Evolutionary conservation across 2,797 vertebrate species (phyloP).

Genomic region (Hephaestus fuliginosus): DNA sequence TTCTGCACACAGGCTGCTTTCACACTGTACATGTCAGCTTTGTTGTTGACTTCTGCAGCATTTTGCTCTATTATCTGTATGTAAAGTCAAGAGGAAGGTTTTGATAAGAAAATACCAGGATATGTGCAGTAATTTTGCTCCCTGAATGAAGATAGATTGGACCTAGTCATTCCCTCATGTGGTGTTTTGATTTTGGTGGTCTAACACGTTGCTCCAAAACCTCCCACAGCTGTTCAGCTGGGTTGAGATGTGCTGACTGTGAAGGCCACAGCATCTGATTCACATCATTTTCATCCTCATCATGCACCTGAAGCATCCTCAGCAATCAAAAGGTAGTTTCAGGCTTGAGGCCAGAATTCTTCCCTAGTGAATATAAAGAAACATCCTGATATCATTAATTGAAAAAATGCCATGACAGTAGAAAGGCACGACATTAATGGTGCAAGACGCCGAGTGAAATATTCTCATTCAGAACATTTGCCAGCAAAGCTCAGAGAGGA

Average conservation of each 20-base stretch:
- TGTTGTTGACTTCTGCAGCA: conserved; percentile 16
- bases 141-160: not conserved
- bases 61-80: not conserved
- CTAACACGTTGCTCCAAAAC: no score
- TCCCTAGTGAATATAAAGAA: not conserved
- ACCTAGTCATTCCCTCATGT: no score
- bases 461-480: conserved; percentile 15
- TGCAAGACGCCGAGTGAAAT: conserved; percentile 14
- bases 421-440: conserved; percentile 17
- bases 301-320: not conserved
- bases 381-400: not conserved
- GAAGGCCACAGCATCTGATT: no score
- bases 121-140: not conserved
- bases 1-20: conserved; percentile 37
- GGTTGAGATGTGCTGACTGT: no score
- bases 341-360: not conserved
- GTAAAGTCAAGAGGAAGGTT: not conserved
- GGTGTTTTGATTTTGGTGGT: no score
- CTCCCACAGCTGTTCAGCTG: no score
- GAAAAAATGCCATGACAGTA: not conserved
- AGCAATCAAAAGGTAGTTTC: not conserved
- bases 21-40: conserved; percentile 7
- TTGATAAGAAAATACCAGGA: not conserved
- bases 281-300: no score
- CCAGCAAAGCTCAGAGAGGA: conserved; percentile 23